Percentiles rank a stretch among this genome's conserved stretches.
phyloP scores from a whole-genome alignment of 2,113 vertebrate species.

The Hemicordylus capensis region DNA sequence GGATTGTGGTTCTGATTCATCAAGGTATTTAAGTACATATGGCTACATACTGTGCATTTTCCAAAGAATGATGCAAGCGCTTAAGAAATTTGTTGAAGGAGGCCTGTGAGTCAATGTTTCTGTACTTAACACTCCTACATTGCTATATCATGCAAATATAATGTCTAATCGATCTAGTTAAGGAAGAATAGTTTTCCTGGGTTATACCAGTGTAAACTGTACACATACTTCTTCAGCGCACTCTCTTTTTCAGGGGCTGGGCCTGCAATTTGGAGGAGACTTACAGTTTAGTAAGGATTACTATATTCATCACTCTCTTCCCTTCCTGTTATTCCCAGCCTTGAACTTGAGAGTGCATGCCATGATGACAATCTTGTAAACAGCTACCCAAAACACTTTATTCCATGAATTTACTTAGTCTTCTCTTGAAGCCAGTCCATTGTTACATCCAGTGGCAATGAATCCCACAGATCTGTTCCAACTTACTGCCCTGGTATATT shows the following conservation, averaged over 20 bases:
- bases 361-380: background rate
- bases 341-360: background rate
- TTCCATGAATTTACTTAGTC: background rate
- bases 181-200: background rate
- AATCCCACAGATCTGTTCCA: background rate
- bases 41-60: background rate
- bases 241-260: background rate
- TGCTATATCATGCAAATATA: background rate
- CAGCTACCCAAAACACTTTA: background rate
- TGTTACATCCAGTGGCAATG: background rate
- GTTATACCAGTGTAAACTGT: background rate
- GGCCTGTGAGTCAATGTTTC: background rate
- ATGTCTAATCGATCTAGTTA: background rate
- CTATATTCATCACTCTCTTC: background rate
- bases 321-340: background rate
- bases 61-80: background rate
- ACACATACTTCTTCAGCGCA: background rate
- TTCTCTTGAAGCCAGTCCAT: background rate
- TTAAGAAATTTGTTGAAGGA: background rate
- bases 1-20: constrained; percentile 36
- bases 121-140: background rate
- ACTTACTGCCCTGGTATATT: background rate
- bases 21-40: constrained; percentile 27
- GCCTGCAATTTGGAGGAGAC: background rate
- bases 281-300: background rate